phyloP scores from a whole-genome alignment of 1,140 invertebrate genomes.

The Brachionus plicatilis region DNA sequence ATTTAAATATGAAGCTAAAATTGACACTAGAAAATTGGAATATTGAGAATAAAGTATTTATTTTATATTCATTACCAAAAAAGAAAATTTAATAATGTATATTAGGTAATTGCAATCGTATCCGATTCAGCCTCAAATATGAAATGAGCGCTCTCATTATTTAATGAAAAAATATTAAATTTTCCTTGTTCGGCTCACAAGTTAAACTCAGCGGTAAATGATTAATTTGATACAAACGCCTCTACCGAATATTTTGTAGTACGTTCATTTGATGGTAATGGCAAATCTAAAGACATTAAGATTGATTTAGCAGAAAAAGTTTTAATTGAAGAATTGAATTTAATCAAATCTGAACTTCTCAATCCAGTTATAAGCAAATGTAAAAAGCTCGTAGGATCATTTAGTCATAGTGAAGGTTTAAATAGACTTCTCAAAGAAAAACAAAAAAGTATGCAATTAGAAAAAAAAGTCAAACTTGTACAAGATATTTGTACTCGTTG shows the following conservation, averaged over 20 bases:
- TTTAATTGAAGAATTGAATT: too few relatives aligned
- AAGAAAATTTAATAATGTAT: background rate
- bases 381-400: too few relatives aligned
- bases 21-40: background rate
- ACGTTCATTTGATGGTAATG: too few relatives aligned
- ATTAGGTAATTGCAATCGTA: background rate
- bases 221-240: background rate
- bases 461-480: background rate
- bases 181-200: background rate
- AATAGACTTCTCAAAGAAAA: too few relatives aligned
- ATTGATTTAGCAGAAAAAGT: too few relatives aligned
- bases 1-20: constrained; percentile 13
- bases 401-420: too few relatives aligned
- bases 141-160: background rate
- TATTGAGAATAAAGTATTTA: background rate
- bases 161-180: background rate
- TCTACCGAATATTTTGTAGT: too few relatives aligned
- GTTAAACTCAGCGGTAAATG: background rate
- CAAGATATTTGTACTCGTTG: constrained; percentile 1
- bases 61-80: background rate
- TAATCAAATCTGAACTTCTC: too few relatives aligned
- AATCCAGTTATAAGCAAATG: too few relatives aligned
- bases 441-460: background rate
- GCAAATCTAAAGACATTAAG: too few relatives aligned
- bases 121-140: constrained; percentile 4